Base-by-base conservation (phyloP, 2,797 vertebrate genomes). In the Coracias cyanogaster region DNA sequence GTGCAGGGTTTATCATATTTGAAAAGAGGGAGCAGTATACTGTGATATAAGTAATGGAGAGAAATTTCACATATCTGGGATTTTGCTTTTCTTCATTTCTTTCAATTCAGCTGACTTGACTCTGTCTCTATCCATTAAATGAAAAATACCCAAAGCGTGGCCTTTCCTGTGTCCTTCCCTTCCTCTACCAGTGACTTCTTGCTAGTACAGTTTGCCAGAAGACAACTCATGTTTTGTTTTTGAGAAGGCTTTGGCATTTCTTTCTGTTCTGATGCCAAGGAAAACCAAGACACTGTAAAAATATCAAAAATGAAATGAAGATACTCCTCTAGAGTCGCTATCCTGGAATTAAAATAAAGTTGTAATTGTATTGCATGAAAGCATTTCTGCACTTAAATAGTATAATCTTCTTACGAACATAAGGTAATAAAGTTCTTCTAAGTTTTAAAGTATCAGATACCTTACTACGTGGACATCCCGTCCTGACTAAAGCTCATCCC, bases 171-270 rank as follows among this genome's bases (percentile, higher is more conserved):
- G 29, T 78, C 43, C 2, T 72, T 94, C 54, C 24, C 25, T 86
- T 94, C 49, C 58, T 72, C 41, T 74, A 5, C 71, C 74, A 82
- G 72, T 73, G 69, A 17, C 7, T 94, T 81, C 80, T 86, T 80
- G 35, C 89, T 91, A n/a, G 55, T 62, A 66, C 1, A 10, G 46
- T 70, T 90, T 93, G 86, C 92, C 93, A 95, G 73, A 86, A 93
- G 62, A 86, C 55, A 95, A n/a, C 64, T 93, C 26, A 54, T 81
- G 62, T 90, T 90, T 95, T 94, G 49, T 66, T 96, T 33, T 76
- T 86, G 41, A 89, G 78, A 82, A 70, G 78, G 33, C 55, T 95
- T 90, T 95, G 92, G 65, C 89, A 67, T 91, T 90, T 93, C 46
- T 84, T 89, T 94, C 60, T 89, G 39, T 89, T 94, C 57, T 85